Base-by-base conservation (phyloP, 2,113 vertebrate species). In the Calonectris borealis region DNA sequence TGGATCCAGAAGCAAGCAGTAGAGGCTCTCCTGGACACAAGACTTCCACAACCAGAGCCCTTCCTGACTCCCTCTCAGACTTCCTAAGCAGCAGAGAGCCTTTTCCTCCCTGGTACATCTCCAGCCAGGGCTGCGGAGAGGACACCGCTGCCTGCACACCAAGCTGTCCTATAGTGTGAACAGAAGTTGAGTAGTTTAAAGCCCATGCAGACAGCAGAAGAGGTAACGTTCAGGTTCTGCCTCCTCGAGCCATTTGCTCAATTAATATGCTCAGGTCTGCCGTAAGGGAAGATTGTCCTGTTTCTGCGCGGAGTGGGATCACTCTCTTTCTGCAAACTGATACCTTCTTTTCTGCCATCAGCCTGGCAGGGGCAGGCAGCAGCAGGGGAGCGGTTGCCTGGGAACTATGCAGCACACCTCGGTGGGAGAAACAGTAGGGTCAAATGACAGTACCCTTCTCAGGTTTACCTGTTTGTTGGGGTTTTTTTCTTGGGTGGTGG, bases 391-490 rank as follows among this genome's bases (percentile, higher is more conserved):
- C 8, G 3, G 94, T 86, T 92, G 75, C 91, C 83, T 95, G 81
- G 94, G 89, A 95, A 83, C 88, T 79, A 13, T 5, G 40, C 83
- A 36, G 79, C 49, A 91, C 27, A 13, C 15, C 17, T 19, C 1
- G 14, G 32, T 31, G 51, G 40, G 68, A 86, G 46, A 83, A 94
- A 84, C 9, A 24, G 85, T 16, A 52, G 62, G 65, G 69, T 97
- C 94, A 80, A 95, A 83, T 97, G 95, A 93, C 91, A 92, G 49
- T 40, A 55, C 75, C 40, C 18, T 65, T 92, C 90, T 97, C 83
- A 44, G 68, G 78, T 94, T 97, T 86, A 94, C 86, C 38, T 88
- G 29, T 36, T 82, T 48, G 55, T 16, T 86, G 40, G 3, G 32
- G 1, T 0, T 5, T 4, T 13, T 66, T 44, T 25, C 13, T 2